Evolutionary conservation across 2,888 invertebrate genomes (phyloP), one percentile per base, ranked within the genome.

Genomic region (Xestia ashworthii): DNA sequence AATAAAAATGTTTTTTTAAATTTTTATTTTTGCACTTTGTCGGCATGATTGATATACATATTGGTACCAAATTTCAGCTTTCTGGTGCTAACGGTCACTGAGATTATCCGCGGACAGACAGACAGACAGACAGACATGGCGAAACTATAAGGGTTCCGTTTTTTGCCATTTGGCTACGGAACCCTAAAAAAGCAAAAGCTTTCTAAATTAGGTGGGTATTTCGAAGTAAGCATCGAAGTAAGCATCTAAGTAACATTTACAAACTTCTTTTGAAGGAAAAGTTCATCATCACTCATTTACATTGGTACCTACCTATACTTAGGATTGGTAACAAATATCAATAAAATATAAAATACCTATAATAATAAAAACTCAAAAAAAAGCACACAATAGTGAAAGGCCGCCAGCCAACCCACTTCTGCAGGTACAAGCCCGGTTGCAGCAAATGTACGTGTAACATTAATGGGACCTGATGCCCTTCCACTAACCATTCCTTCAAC

Each of bases 351-450:
- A 32, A 32, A 32, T 32, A 32, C 32, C 1, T 46, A 5, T 48
- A 4, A 38, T 46, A 50, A 48, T 46, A 19, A 32, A 58, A n/a
- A 44, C 22, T 32, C 2, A 25, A 25, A 46, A 25, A 5, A 55
- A 22, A 22, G 9, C 46, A 38, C 6, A 25, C 25, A 38, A 80
- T 16, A 46, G 12, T 71, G 38, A 80, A 80, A 55, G 25, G 25
- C 48, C 5, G 25, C 6, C 46, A 41, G 44, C 1, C 32, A 75
- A n/a, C 32, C 14, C 32, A 44, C 16, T 46, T 55, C 55, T 55
- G n/a, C 12, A 55, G 25, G 3, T 74, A 55, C 32, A 8, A 55
- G 32, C 69, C 19, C 5, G 32, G 16, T 67, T 66, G 66, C 50
- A 67, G 9, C 32, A 38, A 53, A 19, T 44, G 22, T n/a, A 38